Evolutionary conservation across 2,113 vertebrate genomes (phyloP).

Genomic region (Mola mola): DNA sequence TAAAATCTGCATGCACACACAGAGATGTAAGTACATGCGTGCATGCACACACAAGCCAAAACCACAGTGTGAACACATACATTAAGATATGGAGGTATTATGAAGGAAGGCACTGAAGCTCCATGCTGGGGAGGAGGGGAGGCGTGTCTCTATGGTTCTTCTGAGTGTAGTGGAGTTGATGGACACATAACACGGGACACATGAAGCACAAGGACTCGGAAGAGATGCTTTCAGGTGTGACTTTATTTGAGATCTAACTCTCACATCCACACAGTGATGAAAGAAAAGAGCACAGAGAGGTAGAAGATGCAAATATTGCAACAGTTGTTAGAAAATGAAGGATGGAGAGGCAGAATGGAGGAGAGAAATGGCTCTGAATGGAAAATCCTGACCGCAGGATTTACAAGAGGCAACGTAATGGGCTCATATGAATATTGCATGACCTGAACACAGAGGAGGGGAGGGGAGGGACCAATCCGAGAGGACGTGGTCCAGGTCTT

Average conservation of each 20-base stretch:
- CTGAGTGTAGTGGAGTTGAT: conserved; percentile 75
- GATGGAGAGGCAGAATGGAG: conserved; percentile 20
- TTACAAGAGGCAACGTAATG: conserved; percentile 59
- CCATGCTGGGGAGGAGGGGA: conserved; percentile 63
- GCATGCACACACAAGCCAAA: conserved; percentile 46
- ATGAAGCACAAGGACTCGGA: conserved; percentile 86
- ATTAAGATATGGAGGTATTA: conserved; percentile 54
- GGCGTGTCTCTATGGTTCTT: conserved; percentile 48
- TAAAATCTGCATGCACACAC: conserved; percentile 39
- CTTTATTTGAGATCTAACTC: conserved; percentile 80
- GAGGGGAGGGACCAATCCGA: conserved; percentile 10
- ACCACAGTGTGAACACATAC: conserved; percentile 40
- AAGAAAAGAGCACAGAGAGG: conserved; percentile 59
- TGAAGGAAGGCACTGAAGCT: conserved; percentile 61
- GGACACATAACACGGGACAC: conserved; percentile 83
- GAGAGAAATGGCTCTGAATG: conserved; percentile 27
- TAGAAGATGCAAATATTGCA: conserved; percentile 63
- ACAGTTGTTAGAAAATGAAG: conserved; percentile 49
- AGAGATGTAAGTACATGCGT: conserved; percentile 51
- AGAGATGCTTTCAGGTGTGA: conserved; percentile 84
- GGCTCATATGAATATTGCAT: conserved; percentile 52
- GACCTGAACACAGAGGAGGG: conserved; percentile 42
- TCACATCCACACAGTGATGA: conserved; percentile 75
- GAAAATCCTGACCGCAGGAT: conserved; percentile 54
- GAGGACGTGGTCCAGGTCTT: conserved; percentile 23